Percentiles rank a stretch among this genome's conserved stretches.
Conservation (phyloP, 1,140 invertebrate genomes). For the Cyclargus thomasi region DNA sequence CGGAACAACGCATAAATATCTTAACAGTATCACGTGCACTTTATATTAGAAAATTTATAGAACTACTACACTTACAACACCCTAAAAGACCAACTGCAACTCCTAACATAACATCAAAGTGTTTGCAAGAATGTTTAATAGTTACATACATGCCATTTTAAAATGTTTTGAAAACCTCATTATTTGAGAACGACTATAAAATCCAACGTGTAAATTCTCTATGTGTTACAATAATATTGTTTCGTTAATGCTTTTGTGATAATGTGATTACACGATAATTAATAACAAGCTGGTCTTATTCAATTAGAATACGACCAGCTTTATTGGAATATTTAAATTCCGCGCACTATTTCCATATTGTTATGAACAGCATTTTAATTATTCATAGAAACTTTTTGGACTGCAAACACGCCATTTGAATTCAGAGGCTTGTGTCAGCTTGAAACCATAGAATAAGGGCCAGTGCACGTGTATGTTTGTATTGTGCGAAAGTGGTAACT, state of each 20-base stretch:
- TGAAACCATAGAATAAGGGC: background rate
- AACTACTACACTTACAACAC: background rate
- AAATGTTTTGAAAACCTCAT: background rate
- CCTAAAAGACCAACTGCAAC: background rate
- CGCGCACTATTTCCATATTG: no score
- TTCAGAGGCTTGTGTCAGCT: background rate
- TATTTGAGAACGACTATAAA: background rate
- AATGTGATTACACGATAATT: no score
- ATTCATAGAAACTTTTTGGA: no score
- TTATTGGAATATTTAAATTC: no score
- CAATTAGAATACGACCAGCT: no score
- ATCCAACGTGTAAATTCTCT: no score
- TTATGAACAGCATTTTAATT: no score
- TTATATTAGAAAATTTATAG: background rate
- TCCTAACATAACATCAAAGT: background rate
- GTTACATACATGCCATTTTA: background rate
- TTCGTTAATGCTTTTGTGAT: no score
- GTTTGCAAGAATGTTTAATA: background rate
- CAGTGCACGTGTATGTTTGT: slow-evolving; percentile 6
- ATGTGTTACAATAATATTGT: no score
- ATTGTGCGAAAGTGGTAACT: slow-evolving; percentile 59
- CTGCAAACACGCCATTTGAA: no score
- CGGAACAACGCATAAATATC: background rate
- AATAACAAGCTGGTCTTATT: no score
- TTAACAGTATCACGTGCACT: background rate